Evolutionary conservation across 2,113 vertebrate species (phyloP).

Genomic region (Brachypteracias leptosomus): DNA sequence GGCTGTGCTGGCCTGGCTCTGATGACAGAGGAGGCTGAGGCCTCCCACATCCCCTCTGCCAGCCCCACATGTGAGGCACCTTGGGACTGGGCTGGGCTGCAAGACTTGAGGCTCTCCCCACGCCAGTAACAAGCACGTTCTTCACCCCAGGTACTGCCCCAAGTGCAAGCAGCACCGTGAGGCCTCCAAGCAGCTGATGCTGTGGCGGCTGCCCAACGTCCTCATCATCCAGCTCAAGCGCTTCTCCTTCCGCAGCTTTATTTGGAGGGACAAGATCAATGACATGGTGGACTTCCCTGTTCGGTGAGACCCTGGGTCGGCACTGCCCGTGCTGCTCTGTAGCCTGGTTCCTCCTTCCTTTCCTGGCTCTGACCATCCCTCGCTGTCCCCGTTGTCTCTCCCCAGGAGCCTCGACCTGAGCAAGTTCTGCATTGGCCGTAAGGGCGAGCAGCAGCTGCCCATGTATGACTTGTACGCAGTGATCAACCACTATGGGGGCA

Average conservation of each 20-base stretch:
- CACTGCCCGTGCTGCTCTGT: not conserved
- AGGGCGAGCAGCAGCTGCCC: constrained; percentile 91
- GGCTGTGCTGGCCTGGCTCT: not conserved
- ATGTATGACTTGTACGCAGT: constrained; percentile 96
- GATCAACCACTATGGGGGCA: constrained; percentile 98
- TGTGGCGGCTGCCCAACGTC: constrained; percentile 95
- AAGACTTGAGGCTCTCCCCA: not conserved
- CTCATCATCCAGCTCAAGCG: constrained; percentile 98
- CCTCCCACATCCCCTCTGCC: not conserved
- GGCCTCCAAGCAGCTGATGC: constrained; percentile 94
- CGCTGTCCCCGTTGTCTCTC: not conserved
- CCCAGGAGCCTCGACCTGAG: constrained; percentile 92
- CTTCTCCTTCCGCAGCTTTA: constrained; percentile 98
- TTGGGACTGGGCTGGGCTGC: not conserved
- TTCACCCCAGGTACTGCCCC: constrained; percentile 87
- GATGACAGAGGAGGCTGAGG: not conserved
- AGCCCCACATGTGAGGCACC: not conserved
- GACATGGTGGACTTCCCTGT: constrained; percentile 98
- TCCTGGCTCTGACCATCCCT: accelerated
- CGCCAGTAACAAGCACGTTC: accelerated
- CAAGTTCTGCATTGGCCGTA: constrained; percentile 97
- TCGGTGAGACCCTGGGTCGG: constrained; percentile 76
- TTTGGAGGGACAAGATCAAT: constrained; percentile 99
- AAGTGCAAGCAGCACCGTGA: constrained; percentile 97
- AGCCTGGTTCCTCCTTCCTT: not conserved